Base-by-base conservation (phyloP, 2,888 invertebrate genomes). In the Cryptocephalus moraei region DNA sequence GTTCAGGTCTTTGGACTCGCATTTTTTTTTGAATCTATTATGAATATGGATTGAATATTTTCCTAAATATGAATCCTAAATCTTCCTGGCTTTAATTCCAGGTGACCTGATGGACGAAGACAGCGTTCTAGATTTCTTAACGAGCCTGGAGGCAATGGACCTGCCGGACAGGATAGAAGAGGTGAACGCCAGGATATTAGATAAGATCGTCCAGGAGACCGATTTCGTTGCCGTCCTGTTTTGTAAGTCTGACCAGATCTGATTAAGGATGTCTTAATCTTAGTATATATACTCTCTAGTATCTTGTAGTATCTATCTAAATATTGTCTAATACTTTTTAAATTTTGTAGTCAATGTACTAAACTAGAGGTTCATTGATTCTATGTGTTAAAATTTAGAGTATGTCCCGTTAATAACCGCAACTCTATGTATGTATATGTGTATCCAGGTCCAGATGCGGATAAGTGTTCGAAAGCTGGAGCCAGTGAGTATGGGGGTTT, bases 31-130 rank as follows among this genome's bases (percentile, higher is more conserved):
- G n/a, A n/a, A n/a, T n/a, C n/a, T n/a, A n/a, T n/a, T n/a, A n/a
- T n/a, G n/a, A n/a, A n/a, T n/a, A n/a, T n/a, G n/a, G 22, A 22
- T 22, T 22, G 6, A 22, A 22, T 6, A 22, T 22, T 22, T 22
- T 22, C 22, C 22, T 4, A 22, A 6, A 8, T 40, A 40, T 39
- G n/a, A n/a, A n/a, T n/a, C n/a, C n/a, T n/a, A n/a, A n/a, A n/a
- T n/a, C n/a, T n/a, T n/a, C n/a, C n/a, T n/a, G n/a, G n/a, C n/a
- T 32, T 32, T 49, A 41, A 41, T 71, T 73, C 22, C 68, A 88
- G 88, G 91, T 75, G 92, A 93, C 79, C 78, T 92, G 71, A 91
- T 91, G 91, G 91, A 92, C 75, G 92, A 92, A 73, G 91, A 91
- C 71, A 86, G 82, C 69, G 92, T 93, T 58, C 76, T 93, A 70